Base-by-base conservation (phyloP, 2,113 vertebrate genomes). In the Tachycineta bicolor region DNA sequence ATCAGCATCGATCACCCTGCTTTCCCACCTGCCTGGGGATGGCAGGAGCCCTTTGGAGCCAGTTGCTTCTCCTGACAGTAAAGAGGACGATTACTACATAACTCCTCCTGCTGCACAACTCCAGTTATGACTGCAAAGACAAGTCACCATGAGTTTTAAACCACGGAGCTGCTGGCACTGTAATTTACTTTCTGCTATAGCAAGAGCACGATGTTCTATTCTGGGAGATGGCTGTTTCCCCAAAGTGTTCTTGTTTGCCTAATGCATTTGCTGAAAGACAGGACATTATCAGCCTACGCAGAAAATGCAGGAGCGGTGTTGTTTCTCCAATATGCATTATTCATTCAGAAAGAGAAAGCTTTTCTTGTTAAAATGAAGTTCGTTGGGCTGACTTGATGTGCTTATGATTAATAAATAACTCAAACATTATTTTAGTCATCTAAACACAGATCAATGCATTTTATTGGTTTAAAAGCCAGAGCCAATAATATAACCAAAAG, bases 261-360 rank as follows among this genome's bases (percentile, higher is more conserved):
- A 94, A 95, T 95, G 86, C 89, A 90, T 82, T 89, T 95, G 73
- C 83, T 90, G 91, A 96, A 74, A 44, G 80, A 86, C 14, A 46
- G 90, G 69, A 87, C 52, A 60, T 95, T 94, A 87, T 71, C 95
- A 90, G 55, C 93, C 92, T 76, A 96, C 44, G 0, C 75, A 81
- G 60, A 95, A 93, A 96, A 91, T 78, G 29, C 60, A 53, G 41
- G 13, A 93, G 65, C 4, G 0, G 50, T 88, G 75, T 87, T 96
- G 80, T 73, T 93, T 86, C 90, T 94, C 63, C 64, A 83, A 64
- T 83, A 90, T 91, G 50, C 78, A 94, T 95, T 95, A 97, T 96
- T 95, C 82, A 95, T 95, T 76, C 47, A 84, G 39, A 75, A 90
- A 1, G 7, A 95, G 58, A 91, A 94, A 93, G 60, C 71, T 91